Conservation (phyloP, 2,888 invertebrate genomes). For the Athripsodes cinereus region DNA sequence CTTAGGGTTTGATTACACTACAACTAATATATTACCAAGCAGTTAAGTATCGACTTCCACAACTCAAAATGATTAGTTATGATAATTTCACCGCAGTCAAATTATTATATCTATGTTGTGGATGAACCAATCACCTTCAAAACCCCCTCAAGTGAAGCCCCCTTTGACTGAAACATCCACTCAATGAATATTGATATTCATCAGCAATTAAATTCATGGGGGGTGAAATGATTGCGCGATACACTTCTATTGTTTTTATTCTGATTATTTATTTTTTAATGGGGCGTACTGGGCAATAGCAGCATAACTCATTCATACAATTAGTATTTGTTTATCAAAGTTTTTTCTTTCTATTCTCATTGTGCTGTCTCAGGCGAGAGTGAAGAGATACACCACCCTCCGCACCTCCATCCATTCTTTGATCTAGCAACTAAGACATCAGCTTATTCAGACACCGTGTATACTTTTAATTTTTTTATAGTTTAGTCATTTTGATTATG, state of each 20-base stretch:
- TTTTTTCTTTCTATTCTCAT: too few species aligned
- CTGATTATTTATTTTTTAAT: background rate
- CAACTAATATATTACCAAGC: too few species aligned
- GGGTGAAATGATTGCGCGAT: conserved; percentile 21
- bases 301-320: too few species aligned
- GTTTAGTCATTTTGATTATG: too few species aligned
- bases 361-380: too few species aligned
- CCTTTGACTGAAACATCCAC: background rate
- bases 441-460: too few species aligned
- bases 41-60: background rate
- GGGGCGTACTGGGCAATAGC: background rate
- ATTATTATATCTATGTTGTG: background rate
- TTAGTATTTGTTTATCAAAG: too few species aligned
- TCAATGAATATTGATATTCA: conserved; percentile 28
- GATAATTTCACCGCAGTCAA: background rate
- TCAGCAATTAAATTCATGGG: conserved; percentile 25
- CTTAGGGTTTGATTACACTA: too few species aligned
- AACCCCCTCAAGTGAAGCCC: conserved; percentile 1
- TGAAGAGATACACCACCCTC: too few species aligned
- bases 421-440: too few species aligned
- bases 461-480: too few species aligned
- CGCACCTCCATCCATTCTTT: too few species aligned
- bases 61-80: background rate
- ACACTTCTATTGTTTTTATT: conserved; percentile 17
- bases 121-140: background rate